Conservation (phyloP, 2,888 invertebrate genomes). For the Endotricha flammealis region DNA sequence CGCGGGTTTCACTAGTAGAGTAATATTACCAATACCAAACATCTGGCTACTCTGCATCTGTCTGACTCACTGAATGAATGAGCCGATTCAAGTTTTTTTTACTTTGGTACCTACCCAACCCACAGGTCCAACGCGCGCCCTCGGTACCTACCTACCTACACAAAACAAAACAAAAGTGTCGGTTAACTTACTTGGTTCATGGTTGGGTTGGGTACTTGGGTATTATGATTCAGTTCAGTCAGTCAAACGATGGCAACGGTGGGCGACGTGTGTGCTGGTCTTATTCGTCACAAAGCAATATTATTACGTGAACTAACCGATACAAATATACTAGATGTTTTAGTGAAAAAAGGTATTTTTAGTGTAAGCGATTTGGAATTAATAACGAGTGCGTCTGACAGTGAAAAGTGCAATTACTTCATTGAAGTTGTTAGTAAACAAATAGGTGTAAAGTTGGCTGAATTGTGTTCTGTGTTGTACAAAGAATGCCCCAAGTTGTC, state of each 20-base stretch:
- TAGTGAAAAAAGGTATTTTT: constrained; percentile 82
- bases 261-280: constrained; percentile 78
- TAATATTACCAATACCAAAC: no score
- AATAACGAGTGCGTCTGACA: constrained; percentile 61
- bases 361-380: constrained; percentile 80
- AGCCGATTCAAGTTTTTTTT: constrained; percentile 30
- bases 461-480: constrained; percentile 79
- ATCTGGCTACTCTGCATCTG: constrained; percentile 37
- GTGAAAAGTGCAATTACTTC: constrained; percentile 78
- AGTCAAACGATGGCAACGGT: constrained; percentile 74
- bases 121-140: no score
- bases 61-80: constrained; percentile 15
- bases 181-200: no score
- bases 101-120: not conserved
- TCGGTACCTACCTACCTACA: no score
- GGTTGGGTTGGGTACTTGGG: no score
- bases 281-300: constrained; percentile 80
- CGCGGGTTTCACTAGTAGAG: no score
- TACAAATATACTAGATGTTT: constrained; percentile 79
- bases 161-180: no score
- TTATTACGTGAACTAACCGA: constrained; percentile 80
- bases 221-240: constrained; percentile 32
- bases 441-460: constrained; percentile 78
- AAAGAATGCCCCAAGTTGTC: constrained; percentile 81
- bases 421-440: constrained; percentile 81